These are phyloP conservation scores for Synergus itoensis DNA, from an alignment of 2,888 invertebrate species.

Conservation along the genomic window DNA sequence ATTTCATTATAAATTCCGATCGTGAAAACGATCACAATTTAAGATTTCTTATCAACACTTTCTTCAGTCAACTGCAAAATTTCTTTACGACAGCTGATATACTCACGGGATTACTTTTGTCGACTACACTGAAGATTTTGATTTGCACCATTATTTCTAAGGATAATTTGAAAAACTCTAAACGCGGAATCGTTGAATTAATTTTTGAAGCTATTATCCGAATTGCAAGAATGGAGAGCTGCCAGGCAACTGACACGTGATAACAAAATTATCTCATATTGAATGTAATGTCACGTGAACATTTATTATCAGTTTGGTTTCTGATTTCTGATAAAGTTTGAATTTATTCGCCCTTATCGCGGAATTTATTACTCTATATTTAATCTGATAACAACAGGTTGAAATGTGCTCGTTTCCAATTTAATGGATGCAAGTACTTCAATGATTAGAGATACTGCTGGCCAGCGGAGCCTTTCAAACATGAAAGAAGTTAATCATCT, in stretches of 20 bases:
- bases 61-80: conserved; percentile 21
- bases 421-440: conserved; percentile 9
- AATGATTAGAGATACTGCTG: background rate
- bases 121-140: conserved; percentile 68
- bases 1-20: too few relatives aligned
- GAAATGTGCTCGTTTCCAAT: conserved; percentile 20
- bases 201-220: conserved; percentile 17
- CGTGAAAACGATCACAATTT: background rate
- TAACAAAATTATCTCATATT: conserved; percentile 65
- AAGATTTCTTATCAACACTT: conserved; percentile 24
- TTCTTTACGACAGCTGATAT: conserved; percentile 36
- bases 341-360: conserved; percentile 45
- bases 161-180: conserved; percentile 10
- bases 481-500: conserved; percentile 31
- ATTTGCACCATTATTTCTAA: conserved; percentile 68
- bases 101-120: conserved; percentile 70
- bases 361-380: conserved; percentile 19
- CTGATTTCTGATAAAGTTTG: conserved; percentile 61
- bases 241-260: conserved; percentile 66
- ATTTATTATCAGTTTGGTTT: conserved; percentile 56
- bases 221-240: conserved; percentile 56
- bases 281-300: conserved; percentile 63
- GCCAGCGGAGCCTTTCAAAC: background rate
- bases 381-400: conserved; percentile 5
- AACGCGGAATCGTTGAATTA: background rate